These are phyloP conservation scores for Pseudocheirus occidentalis DNA, from an alignment of 2,797 vertebrate species.

Conservation along the genomic window DNA sequence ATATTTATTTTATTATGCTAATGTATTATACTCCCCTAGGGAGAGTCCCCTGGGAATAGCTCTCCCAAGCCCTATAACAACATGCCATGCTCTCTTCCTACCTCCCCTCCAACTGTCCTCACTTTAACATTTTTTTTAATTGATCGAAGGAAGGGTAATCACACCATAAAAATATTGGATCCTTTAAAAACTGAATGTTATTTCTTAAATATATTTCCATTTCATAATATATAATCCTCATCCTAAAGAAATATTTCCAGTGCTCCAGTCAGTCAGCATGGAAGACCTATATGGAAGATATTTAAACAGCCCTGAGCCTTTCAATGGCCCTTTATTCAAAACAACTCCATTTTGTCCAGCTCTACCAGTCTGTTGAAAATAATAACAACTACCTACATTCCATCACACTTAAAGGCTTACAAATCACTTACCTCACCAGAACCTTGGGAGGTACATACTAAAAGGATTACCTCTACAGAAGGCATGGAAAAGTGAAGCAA, in stretches of 20 bases:
- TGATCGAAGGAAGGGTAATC: not conserved
- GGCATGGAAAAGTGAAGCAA: not conserved
- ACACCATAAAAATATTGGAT: too few species aligned
- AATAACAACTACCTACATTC: not conserved
- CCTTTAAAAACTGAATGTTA: not conserved
- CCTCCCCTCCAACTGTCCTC: not conserved
- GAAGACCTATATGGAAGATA: not conserved
- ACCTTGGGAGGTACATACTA: not conserved
- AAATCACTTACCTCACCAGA: not conserved
- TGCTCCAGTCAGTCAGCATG: too few species aligned
- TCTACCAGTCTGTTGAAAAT: not conserved
- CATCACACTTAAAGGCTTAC: not conserved
- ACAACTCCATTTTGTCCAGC: not conserved
- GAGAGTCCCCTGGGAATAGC: fast-evolving
- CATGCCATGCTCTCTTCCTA: not conserved
- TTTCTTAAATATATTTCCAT: not conserved
- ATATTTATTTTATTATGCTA: not conserved
- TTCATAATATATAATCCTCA: not conserved
- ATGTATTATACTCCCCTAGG: not conserved
- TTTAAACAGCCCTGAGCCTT: not conserved
- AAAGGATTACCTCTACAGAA: not conserved
- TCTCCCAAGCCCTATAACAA: not conserved
- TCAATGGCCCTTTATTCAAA: not conserved
- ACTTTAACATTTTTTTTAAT: not conserved
- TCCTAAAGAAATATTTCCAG: not conserved